Evolutionary conservation across 2,888 invertebrate genomes (phyloP), one percentile per base, ranked within the genome.

Genomic region (Drosophila longiperda): DNA sequence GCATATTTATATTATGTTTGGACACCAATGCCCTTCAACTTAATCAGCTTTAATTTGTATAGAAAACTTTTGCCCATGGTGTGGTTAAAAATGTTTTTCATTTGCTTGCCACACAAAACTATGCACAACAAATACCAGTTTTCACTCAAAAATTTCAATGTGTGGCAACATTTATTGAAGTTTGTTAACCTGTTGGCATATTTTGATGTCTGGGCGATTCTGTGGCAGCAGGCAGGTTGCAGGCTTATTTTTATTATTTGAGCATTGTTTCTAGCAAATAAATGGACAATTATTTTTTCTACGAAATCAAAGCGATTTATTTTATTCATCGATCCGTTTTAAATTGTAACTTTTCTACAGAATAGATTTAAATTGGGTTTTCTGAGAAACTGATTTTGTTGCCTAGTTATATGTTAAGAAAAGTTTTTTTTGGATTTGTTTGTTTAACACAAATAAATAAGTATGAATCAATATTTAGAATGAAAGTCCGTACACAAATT

Each of bases 111-210:
- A 49, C 20, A 3, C 29, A 9, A 26, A 34, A 11, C 12, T 48
- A 11, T 15, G 5, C 8, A 12, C 34, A 59, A 26, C 23, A 57
- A 57, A 12, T 33, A 49, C 67, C 49, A 34, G 55, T 49, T 57
- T 50, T 20, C 12, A 40, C 67, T 50, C 17, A 40, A 40, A 66
- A 26, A 26, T 34, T 62, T 50, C n/a, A 6, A 20, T 33, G n/a
- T 48, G 42, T n/a, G 32, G 17, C 45, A 62, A 45, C 40, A 49
- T 63, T 71, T 36, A 32, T 32, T 63, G 23, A 23, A 52, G 58
- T n/a, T 23, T n/a, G n/a, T 50, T 54, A 32, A 54, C 23, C 48
- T 73, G 65, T 26, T 26, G 6, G 36, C 23, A 54, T 54, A 12
- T 55, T 55, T 36, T 55, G n/a, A 7, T 26, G 17, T 34, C 34